Percentiles rank a stretch among this genome's conserved stretches.
Evolutionary conservation across 2,113 vertebrate species (phyloP).

Genomic region (Tychaedon coryphoeus): DNA sequence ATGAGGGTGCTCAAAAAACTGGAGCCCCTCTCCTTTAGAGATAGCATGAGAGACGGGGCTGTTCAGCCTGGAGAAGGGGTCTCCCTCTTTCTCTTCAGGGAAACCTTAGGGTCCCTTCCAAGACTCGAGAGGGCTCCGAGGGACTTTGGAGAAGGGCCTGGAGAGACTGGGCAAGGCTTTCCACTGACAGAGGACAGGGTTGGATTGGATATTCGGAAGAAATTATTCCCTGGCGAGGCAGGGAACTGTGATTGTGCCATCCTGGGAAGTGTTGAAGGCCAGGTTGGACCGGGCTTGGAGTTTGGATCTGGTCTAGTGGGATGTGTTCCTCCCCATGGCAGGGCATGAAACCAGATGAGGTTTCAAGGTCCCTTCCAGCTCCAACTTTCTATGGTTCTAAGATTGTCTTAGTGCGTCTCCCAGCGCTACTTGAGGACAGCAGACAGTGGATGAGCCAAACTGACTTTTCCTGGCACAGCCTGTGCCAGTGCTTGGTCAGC

Average conservation of each 20-base stretch:
- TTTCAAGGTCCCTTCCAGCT: background rate
- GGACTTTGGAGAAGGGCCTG: background rate
- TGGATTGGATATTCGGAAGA: background rate
- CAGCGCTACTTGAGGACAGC: background rate
- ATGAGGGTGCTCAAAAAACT: background rate
- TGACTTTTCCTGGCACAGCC: background rate
- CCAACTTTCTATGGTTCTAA: background rate
- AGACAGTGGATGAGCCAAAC: background rate
- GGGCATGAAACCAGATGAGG: background rate
- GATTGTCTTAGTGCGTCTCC: background rate
- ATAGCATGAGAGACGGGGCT: background rate
- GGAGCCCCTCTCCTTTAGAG: background rate
- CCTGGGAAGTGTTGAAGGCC: background rate
- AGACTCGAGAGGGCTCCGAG: background rate
- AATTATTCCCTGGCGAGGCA: background rate
- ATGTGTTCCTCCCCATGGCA: background rate
- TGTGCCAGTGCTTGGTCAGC: rapidly evolving
- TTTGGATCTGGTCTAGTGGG: no score
- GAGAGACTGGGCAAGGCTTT: background rate
- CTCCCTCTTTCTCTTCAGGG: background rate
- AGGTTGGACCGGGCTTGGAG: background rate
- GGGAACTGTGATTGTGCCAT: background rate
- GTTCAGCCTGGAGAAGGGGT: background rate
- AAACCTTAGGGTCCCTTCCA: background rate
- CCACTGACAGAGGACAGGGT: background rate